A percentile compares a stretch with the other conserved stretches of the same genome.
These are phyloP conservation scores for Hemistola chrysoprasaria DNA, from an alignment of 2,888 invertebrate genomes.

Conservation along the genomic window DNA sequence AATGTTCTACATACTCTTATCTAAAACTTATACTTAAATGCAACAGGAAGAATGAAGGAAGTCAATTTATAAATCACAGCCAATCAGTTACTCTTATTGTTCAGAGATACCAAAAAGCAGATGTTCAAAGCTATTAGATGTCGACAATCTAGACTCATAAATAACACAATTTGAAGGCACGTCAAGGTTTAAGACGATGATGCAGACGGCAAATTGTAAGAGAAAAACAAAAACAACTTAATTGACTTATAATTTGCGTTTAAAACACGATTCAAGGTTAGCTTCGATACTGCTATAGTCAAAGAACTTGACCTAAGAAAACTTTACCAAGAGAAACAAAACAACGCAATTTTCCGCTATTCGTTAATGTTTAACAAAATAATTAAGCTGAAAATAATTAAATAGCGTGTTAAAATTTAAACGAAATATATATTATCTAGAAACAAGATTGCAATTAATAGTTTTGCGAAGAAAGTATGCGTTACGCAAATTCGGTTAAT, in stretches of 20 bases:
- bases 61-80: no score
- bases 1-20: no score
- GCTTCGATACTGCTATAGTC: slow-evolving; percentile 22
- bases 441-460: no score
- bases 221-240: slow-evolving; percentile 31
- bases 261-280: slow-evolving; percentile 25
- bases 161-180: slow-evolving; percentile 20
- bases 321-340: slow-evolving; percentile 5
- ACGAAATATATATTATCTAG: no score
- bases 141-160: slow-evolving; percentile 12
- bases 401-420: no score
- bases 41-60: no score
- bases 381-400: no score
- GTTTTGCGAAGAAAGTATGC: slow-evolving; percentile 16
- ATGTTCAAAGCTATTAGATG: slow-evolving; percentile 5
- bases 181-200: slow-evolving; percentile 25
- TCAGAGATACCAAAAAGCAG: slow-evolving; percentile 4
- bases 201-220: slow-evolving; percentile 25
- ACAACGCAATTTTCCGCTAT: no score
- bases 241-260: slow-evolving; percentile 31
- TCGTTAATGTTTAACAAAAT: no score
- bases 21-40: no score
- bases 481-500: slow-evolving; percentile 15
- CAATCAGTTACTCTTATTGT: no score
- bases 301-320: slow-evolving; percentile 15